These are phyloP conservation scores for Hypothenemus hampei DNA, from an alignment of 1,140 invertebrate species.

Conservation along the genomic window DNA sequence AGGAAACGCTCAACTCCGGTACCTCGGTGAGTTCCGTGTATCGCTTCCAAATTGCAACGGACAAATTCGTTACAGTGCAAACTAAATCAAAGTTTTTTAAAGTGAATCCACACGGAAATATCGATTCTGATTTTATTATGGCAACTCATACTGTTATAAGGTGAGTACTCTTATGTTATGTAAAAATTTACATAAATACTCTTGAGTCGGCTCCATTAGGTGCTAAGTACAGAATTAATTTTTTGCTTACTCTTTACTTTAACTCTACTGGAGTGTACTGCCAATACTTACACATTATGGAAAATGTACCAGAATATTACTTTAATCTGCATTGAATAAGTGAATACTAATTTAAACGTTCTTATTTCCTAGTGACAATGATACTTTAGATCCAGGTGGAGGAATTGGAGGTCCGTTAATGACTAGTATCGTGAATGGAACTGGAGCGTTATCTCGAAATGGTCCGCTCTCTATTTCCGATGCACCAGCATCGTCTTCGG, in stretches of 20 bases:
- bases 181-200: no score
- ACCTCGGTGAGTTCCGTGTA: constrained; percentile 70
- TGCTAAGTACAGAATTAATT: no score
- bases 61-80: constrained; percentile 76
- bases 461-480: constrained; percentile 23
- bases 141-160: constrained; percentile 80
- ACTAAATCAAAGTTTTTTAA: constrained; percentile 84
- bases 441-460: constrained; percentile 35
- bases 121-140: constrained; percentile 83
- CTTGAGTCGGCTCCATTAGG: no score
- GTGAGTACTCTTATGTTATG: no score
- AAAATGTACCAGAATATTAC: no score
- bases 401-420: constrained; percentile 58
- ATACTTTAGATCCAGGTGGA: constrained; percentile 46
- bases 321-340: no score
- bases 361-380: constrained; percentile 47
- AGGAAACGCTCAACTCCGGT: constrained; percentile 64
- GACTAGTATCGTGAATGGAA: constrained; percentile 60
- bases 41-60: constrained; percentile 63
- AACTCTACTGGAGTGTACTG: no score
- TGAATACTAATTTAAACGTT: constrained; percentile 1
- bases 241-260: no score
- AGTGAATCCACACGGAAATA: constrained; percentile 58
- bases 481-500: constrained; percentile 36
- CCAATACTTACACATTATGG: no score